These are phyloP conservation scores for Melikaiella ostensackeni DNA, from an alignment of 2,888 invertebrate genomes.

Conservation along the genomic window DNA sequence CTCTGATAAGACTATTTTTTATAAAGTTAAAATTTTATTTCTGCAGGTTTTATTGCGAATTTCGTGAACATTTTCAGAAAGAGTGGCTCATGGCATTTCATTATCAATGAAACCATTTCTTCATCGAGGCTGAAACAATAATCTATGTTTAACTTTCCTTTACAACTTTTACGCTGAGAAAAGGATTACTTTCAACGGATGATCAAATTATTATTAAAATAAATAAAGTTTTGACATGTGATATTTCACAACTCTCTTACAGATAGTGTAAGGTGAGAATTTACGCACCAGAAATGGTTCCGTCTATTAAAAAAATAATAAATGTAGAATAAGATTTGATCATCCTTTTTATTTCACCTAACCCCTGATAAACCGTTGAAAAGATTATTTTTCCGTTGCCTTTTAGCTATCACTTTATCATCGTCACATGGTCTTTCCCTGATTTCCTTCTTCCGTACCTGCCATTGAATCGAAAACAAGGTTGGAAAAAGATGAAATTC, in stretches of 20 bases:
- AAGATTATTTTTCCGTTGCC: constrained; percentile 22
- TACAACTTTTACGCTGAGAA: too few species aligned
- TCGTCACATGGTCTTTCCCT: neutral
- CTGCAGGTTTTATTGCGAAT: neutral
- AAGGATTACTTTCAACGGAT: too few species aligned
- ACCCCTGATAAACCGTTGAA: neutral
- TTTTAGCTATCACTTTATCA: constrained; percentile 19
- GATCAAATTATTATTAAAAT: too few species aligned
- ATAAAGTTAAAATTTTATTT: neutral
- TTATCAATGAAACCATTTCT: too few species aligned
- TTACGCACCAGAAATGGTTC: too few species aligned
- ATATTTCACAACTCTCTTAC: too few species aligned
- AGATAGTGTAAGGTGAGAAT: too few species aligned
- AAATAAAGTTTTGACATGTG: too few species aligned
- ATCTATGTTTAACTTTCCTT: too few species aligned
- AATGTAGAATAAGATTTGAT: constrained; percentile 48
- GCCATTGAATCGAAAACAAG: neutral
- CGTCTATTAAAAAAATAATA: too few species aligned
- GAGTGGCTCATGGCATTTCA: too few species aligned
- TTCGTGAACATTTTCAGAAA: neutral
- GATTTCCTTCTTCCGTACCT: neutral
- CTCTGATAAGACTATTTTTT: neutral
- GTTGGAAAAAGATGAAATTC: neutral
- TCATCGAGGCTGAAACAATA: too few species aligned
- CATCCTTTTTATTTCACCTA: constrained; percentile 47